Percentiles rank a stretch among this genome's conserved stretches.
These are phyloP conservation scores for Hassar affinis DNA, from an alignment of 2,113 vertebrate genomes.

Conservation along the genomic window DNA sequence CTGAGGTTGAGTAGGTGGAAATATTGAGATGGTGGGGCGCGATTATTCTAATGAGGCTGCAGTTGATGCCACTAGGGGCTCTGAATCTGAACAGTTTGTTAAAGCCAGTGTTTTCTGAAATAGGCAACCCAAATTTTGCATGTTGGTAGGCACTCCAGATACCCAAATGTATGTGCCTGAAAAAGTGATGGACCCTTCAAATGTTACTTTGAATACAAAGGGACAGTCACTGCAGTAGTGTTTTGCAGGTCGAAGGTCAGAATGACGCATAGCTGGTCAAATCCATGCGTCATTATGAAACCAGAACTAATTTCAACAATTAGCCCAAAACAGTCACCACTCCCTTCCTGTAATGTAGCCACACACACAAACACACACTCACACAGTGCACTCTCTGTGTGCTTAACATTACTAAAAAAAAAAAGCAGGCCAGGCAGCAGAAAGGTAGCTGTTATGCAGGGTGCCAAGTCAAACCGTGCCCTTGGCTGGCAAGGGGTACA, in stretches of 20 bases:
- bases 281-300: neutral
- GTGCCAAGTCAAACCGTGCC: constrained; percentile 63
- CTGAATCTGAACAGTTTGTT: too few species aligned
- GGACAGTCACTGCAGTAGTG: neutral
- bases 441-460: constrained; percentile 60
- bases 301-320: constrained; percentile 44
- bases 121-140: too few species aligned
- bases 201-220: neutral
- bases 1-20: too few species aligned
- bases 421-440: constrained; percentile 41
- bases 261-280: neutral
- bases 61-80: too few species aligned
- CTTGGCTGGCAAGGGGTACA: constrained; percentile 48
- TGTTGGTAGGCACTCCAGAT: too few species aligned
- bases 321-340: constrained; percentile 60
- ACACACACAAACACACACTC: constrained; percentile 43
- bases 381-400: constrained; percentile 44
- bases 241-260: neutral
- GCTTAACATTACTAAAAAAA: constrained; percentile 55
- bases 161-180: too few species aligned
- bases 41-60: too few species aligned
- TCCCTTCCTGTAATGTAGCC: constrained; percentile 57
- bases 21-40: too few species aligned
- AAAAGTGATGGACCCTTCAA: too few species aligned
- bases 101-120: too few species aligned